phyloP scores from a whole-genome alignment of 2,888 invertebrate genomes.

The Mesorhabditis belari region DNA sequence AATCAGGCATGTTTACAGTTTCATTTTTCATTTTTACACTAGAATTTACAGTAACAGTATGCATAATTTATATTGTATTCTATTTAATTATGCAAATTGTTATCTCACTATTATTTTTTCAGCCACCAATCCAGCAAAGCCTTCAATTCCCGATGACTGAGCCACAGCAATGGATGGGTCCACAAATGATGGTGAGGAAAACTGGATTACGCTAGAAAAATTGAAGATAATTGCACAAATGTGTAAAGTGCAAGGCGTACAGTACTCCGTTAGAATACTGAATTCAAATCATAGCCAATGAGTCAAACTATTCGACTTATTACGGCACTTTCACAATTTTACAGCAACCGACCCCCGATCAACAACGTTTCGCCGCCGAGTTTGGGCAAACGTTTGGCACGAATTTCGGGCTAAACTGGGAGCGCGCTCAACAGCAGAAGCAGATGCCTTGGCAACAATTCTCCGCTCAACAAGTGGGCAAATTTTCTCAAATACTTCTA shows the following conservation, averaged over 20 bases:
- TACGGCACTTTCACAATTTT: background rate
- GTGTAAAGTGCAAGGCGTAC: no score
- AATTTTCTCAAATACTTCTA: no score
- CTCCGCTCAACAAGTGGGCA: no score
- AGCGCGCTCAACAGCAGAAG: background rate
- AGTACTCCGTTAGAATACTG: no score
- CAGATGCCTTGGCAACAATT: background rate
- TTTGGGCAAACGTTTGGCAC: background rate
- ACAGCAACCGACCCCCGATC: background rate
- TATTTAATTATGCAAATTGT: no score
- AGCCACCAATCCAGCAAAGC: background rate
- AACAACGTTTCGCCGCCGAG: background rate
- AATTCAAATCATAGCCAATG: no score
- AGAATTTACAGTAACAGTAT: background rate
- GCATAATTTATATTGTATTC: no score
- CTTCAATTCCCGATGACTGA: background rate
- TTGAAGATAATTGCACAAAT: no score
- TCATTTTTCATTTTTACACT: no score
- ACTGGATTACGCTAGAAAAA: no score
- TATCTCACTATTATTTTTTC: background rate
- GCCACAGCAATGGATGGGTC: background rate
- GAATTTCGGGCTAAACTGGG: background rate
- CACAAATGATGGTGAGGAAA: background rate
- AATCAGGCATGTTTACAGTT: background rate
- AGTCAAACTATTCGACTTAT: no score